A percentile compares a stretch with the other conserved stretches of the same genome.
Conservation (phyloP, 2,113 vertebrate species). For the Ploceus nigricollis region DNA sequence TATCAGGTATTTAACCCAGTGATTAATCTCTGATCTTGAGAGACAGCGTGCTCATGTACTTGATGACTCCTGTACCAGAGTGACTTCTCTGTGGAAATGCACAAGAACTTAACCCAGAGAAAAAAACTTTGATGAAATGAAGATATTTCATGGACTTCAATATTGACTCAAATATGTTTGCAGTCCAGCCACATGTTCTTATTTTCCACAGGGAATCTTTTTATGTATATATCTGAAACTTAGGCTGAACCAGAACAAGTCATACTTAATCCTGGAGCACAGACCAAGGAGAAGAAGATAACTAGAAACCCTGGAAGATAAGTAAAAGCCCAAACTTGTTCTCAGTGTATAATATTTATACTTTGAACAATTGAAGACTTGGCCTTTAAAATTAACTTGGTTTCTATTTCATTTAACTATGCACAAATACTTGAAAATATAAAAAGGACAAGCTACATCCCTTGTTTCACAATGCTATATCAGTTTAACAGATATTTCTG, state of each 20-base stretch:
- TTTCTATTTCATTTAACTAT: background rate
- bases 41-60: fast-evolving
- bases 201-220: background rate
- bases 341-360: background rate
- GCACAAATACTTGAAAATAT: background rate
- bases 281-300: background rate
- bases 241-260: background rate
- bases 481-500: background rate
- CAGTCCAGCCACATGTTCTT: background rate
- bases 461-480: background rate
- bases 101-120: background rate
- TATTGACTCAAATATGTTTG: background rate
- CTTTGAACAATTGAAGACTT: background rate
- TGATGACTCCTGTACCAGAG: background rate
- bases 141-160: background rate
- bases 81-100: background rate
- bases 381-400: background rate
- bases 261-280: background rate
- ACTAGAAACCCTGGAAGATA: background rate
- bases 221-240: background rate
- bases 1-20: background rate
- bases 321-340: background rate
- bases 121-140: background rate
- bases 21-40: background rate
- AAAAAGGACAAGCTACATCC: background rate